Base-by-base conservation (phyloP, 2,113 vertebrate genomes). In the Lucifuga dentata region DNA sequence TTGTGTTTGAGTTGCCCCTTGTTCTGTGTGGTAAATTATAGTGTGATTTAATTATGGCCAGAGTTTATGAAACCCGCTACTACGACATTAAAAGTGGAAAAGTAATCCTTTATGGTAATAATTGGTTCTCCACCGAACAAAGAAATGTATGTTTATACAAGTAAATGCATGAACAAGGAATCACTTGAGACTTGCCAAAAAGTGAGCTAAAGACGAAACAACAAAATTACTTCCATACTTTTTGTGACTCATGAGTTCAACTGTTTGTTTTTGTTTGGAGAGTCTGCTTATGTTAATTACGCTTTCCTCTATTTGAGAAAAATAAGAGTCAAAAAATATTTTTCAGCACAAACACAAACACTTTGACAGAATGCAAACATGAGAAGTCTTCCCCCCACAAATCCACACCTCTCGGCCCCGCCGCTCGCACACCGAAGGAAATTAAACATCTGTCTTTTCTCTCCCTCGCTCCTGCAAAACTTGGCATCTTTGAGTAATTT, bases 391-490 rank as follows among this genome's bases (percentile, higher is more conserved):
- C 5, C 5, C n/a, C 17, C 10, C 12, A 20, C 43, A 48, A 24
- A 80, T 75, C 82, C 83, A 80, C 84, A 89, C 84, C 66, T 84
- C 56, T 82, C 66, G 62, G 72, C 66, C 56, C 26, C 17, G 12
- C 48, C 29, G 36, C 78, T 83, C 51, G 36, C 71, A 78, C 76
- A 68, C 73, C 65, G 50, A 80, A 79, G 76, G 65, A 86, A 86
- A 88, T 89, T 74, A 88, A 87, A 90, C 87, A 89, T 89, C 84
- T 87, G 87, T 71, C 82, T 88, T 90, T 81, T 86, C 77, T 81
- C 81, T 76, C 71, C 64, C 67, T 81, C 67, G 52, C 76, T 83
- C 56, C 60, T 55, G 74, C 29, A 79, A 81, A 91, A 83, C 74
- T 83, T 86, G 80, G 79, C 85, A 81, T 81, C 80, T 88, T 73